Evolutionary conservation across 1,140 invertebrate genomes (phyloP).

Genomic region (Paramacrobiotus metropolitanus): DNA sequence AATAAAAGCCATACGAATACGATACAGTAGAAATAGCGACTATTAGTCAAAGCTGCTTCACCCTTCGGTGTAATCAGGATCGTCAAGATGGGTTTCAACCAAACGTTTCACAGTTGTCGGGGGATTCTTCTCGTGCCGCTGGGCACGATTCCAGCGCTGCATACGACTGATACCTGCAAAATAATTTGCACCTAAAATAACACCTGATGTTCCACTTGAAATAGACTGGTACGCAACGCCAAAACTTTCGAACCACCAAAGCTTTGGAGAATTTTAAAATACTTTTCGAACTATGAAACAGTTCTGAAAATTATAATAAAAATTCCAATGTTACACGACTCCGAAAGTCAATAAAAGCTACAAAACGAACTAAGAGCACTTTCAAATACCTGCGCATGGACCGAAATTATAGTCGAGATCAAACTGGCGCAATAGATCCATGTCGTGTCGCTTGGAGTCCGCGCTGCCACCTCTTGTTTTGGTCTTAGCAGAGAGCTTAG

Average conservation of each 20-base stretch:
- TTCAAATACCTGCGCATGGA: not conserved
- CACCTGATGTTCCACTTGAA: not conserved
- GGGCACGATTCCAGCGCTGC: not conserved
- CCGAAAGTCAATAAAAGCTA: not conserved
- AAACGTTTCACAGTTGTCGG: not conserved
- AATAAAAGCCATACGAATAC: too few relatives aligned
- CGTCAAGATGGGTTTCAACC: not conserved
- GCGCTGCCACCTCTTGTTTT: too few relatives aligned
- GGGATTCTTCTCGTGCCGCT: not conserved
- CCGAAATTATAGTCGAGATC: not conserved
- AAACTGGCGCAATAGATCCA: not conserved
- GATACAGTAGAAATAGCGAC: too few relatives aligned
- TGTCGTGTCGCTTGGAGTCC: not conserved
- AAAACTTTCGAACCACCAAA: not conserved
- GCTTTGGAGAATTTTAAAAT: not conserved
- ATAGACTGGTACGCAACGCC: too few relatives aligned
- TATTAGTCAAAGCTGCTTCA: too few relatives aligned
- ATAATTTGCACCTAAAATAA: not conserved
- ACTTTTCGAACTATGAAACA: not conserved
- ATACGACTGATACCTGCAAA: not conserved
- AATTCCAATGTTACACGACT: not conserved
- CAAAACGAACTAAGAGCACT: not conserved
- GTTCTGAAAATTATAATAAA: not conserved
- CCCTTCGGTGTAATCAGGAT: not conserved
- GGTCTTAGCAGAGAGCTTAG: too few relatives aligned